A percentile compares a stretch with the other conserved stretches of the same genome.
Evolutionary conservation across 2,888 invertebrate species (phyloP).

Genomic region (Rotaria macrura): DNA sequence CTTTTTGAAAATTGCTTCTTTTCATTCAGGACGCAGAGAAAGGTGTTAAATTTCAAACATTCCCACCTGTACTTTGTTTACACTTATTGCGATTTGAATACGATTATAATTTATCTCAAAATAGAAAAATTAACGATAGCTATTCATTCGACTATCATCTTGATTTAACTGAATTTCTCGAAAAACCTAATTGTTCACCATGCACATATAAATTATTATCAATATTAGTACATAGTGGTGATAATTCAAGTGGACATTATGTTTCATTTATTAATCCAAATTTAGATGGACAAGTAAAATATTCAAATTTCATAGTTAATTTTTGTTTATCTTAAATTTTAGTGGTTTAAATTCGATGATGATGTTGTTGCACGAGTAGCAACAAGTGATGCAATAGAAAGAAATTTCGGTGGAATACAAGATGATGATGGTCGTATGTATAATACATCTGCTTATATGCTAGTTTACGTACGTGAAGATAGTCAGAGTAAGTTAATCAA

Average conservation of each 20-base stretch:
- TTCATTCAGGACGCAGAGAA: constrained; percentile 73
- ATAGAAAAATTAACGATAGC: constrained; percentile 77
- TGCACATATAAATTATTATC: constrained; percentile 75
- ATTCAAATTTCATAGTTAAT: too few species aligned
- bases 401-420: constrained; percentile 93
- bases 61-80: constrained; percentile 90
- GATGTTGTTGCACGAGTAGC: constrained; percentile 93
- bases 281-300: constrained; percentile 66
- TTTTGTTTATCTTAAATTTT: not conserved
- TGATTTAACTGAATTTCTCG: constrained; percentile 72
- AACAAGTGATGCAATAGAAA: constrained; percentile 86
- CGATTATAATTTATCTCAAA: constrained; percentile 89
- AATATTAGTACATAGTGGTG: constrained; percentile 92
- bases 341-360: constrained; percentile 96
- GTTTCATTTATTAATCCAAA: constrained; percentile 96
- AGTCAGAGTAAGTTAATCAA: not conserved
- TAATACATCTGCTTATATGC: constrained; percentile 98
- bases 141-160: constrained; percentile 54
- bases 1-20: not conserved
- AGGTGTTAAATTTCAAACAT: constrained; percentile 83
- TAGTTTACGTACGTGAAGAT: constrained; percentile 83
- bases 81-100: constrained; percentile 98
- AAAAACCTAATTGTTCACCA: constrained; percentile 65
- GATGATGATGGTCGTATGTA: constrained; percentile 77
- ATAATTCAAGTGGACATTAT: constrained; percentile 97